phyloP scores from a whole-genome alignment of 2,797 vertebrate species.

The Micrastur ruficollis region DNA sequence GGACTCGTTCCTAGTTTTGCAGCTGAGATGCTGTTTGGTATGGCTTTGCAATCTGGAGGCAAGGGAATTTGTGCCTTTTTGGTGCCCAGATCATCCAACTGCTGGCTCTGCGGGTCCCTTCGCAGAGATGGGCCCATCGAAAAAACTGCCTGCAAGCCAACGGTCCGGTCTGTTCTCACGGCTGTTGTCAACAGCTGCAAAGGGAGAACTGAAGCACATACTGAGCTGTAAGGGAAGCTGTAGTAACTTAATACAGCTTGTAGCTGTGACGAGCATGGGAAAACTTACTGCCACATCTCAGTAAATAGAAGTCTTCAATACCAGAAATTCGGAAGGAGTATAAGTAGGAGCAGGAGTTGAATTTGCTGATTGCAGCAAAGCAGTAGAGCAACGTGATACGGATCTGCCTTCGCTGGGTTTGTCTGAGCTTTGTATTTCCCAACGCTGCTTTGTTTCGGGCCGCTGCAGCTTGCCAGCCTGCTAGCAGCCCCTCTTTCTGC shows the following conservation, averaged over 20 bases:
- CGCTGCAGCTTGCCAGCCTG: background rate
- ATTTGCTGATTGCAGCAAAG: background rate
- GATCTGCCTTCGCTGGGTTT: background rate
- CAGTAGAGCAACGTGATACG: rapidly evolving
- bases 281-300: background rate
- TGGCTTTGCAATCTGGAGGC: background rate
- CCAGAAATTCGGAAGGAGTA: background rate
- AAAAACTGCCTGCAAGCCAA: background rate
- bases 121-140: background rate
- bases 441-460: background rate
- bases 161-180: background rate
- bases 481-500: background rate
- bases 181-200: conserved; percentile 30
- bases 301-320: background rate
- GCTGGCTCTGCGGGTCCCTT: background rate
- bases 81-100: background rate
- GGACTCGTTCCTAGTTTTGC: background rate
- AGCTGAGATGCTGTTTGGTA: background rate
- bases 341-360: background rate
- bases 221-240: background rate
- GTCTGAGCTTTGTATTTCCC: background rate
- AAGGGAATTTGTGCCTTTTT: background rate
- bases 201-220: background rate
- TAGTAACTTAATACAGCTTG: conserved; percentile 17
- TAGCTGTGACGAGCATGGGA: background rate